Evolutionary conservation across 2,113 vertebrate genomes (phyloP).

Genomic region (Pteruthius melanotis): DNA sequence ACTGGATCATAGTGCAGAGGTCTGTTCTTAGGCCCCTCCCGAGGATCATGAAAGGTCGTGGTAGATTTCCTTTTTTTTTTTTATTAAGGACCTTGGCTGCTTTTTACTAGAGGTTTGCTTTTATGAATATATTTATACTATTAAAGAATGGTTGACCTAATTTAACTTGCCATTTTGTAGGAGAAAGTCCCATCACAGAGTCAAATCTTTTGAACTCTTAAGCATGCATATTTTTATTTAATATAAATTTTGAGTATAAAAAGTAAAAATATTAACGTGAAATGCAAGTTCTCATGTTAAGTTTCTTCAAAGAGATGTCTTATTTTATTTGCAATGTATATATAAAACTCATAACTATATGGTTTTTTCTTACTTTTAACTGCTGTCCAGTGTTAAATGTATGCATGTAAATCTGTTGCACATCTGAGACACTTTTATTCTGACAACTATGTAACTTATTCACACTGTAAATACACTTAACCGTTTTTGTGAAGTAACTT

Average conservation of each 20-base stretch:
- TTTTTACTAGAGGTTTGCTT: slow-evolving; percentile 88
- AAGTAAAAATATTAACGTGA: slow-evolving; percentile 67
- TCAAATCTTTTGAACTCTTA: slow-evolving; percentile 77
- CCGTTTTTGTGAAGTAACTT: slow-evolving; percentile 83
- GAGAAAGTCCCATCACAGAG: slow-evolving; percentile 61
- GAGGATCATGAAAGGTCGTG: slow-evolving; percentile 66
- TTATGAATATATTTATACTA: slow-evolving; percentile 89
- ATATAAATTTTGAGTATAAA: slow-evolving; percentile 74
- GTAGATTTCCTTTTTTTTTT: slow-evolving; percentile 2
- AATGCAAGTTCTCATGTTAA: slow-evolving; percentile 64
- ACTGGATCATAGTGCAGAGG: slow-evolving; percentile 75
- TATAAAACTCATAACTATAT: slow-evolving; percentile 54
- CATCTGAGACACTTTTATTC: slow-evolving; percentile 84
- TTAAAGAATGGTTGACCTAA: slow-evolving; percentile 77
- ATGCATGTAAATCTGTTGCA: slow-evolving; percentile 85
- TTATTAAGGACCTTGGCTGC: slow-evolving; percentile 78
- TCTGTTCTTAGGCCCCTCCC: slow-evolving; percentile 71
- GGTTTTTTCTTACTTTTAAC: slow-evolving; percentile 64
- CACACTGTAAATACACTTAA: slow-evolving; percentile 90
- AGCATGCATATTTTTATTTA: slow-evolving; percentile 83
- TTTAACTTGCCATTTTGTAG: slow-evolving; percentile 83
- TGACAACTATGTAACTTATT: slow-evolving; percentile 80
- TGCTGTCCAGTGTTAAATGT: slow-evolving; percentile 74
- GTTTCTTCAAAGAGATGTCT: slow-evolving; percentile 73
- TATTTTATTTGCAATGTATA: slow-evolving; percentile 74